phyloP scores from a whole-genome alignment of 2,888 invertebrate species.

The Pheosia tremula region DNA sequence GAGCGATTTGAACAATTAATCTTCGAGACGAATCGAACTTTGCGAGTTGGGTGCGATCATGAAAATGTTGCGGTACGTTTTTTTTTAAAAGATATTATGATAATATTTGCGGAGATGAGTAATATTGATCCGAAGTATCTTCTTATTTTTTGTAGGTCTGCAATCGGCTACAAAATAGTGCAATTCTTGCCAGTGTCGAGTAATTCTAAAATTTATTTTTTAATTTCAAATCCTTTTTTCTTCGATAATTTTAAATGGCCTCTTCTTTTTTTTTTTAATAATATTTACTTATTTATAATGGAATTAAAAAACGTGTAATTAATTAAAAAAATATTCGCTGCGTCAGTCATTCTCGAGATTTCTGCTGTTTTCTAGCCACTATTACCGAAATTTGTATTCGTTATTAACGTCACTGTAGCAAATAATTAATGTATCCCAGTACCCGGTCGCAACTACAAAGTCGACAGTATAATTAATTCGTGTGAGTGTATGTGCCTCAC shows the following conservation, averaged over 20 bases:
- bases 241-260: no score
- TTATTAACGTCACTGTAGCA: conserved; percentile 42
- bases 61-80: conserved; percentile 34
- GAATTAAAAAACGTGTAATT: no score
- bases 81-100: conserved; percentile 16
- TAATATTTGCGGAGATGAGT: no score
- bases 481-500: conserved; percentile 35
- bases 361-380: neutral
- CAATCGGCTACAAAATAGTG: no score
- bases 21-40: conserved; percentile 74
- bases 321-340: no score
- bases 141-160: no score
- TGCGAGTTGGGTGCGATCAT: conserved; percentile 43
- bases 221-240: no score
- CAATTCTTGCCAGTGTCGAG: no score
- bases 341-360: neutral
- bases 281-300: no score
- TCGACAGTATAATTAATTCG: conserved; percentile 49
- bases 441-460: conserved; percentile 44
- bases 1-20: conserved; percentile 75
- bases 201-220: no score
- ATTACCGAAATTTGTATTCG: conserved; percentile 6
- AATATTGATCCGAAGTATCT: no score
- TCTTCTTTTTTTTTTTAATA: no score
- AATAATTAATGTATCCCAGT: conserved; percentile 41